Evolutionary conservation across 2,888 invertebrate species (phyloP), one percentile per base, ranked within the genome.

Genomic region (Clivina fossor): DNA sequence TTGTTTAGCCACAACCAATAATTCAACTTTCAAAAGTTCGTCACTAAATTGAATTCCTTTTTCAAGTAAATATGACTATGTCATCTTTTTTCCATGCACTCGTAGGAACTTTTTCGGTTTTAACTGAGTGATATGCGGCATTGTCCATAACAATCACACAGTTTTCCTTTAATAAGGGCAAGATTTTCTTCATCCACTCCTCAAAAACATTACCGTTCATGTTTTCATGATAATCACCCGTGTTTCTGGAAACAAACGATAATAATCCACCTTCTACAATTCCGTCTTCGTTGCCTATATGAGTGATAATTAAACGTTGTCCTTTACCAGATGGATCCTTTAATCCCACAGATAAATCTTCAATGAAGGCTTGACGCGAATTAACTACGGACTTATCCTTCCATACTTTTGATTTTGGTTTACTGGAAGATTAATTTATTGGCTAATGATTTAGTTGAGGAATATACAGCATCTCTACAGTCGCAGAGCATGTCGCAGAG

Each of bases 251-350:
- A 35, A 61, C 48, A 33, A 61, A 61, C 19, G 41, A 38, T 11
- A 62, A 37, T 13, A 60, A 41, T 30, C 59, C 61, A n/a, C 47
- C 59, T 9, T 60, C 53, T 16, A 65, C 58, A 56, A 65, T 62
- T 43, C 62, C 61, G 35, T 38, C 20, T 38, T 58, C 54, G 11
- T 47, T 40, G 4, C 57, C 61, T 37, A 61, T 58, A 54, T 62
- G 61, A 13, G 55, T 9, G 20, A 60, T 54, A 32, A 56, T 58
- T 16, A 60, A 22, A 9, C 50, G 57, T 32, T 57, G 51, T n/a
- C 59, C 60, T 57, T 61, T 61, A 2, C 55, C 59, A 32, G 60
- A 55, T 54, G 60, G 60, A 53, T 30, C 41, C 26, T 59, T 59
- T 33, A 58, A 41, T 9, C 60, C 58, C 8, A 50, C 43, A 9